Percentiles rank a stretch among this genome's conserved stretches.
Evolutionary conservation across 2,888 invertebrate genomes (phyloP).

Genomic region (Minunthozetes semirufus): DNA sequence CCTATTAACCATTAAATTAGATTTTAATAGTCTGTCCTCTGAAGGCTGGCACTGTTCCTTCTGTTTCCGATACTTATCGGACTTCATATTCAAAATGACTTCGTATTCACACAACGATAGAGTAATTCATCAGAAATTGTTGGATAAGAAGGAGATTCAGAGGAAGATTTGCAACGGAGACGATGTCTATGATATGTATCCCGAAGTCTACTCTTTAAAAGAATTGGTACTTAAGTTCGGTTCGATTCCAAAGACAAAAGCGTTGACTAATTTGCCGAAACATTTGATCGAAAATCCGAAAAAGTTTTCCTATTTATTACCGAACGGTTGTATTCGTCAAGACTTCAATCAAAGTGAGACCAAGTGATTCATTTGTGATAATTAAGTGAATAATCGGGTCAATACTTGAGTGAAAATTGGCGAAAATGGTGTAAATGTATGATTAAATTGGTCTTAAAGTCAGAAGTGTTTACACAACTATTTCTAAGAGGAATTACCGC

Average conservation of each 20-base stretch:
- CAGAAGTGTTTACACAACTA: no score
- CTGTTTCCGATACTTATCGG: slow-evolving; percentile 28
- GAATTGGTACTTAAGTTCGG: slow-evolving; percentile 21
- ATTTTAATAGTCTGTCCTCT: not conserved
- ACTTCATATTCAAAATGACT: slow-evolving; percentile 36
- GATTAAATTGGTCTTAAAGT: no score
- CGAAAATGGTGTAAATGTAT: no score
- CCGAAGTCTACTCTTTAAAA: slow-evolving; percentile 30
- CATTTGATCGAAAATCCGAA: slow-evolving; percentile 21
- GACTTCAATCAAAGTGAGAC: not conserved
- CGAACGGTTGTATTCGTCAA: slow-evolving; percentile 17
- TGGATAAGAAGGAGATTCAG: slow-evolving; percentile 30
- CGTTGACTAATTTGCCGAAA: slow-evolving; percentile 30
- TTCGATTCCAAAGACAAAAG: slow-evolving; percentile 21
- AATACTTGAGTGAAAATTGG: not conserved
- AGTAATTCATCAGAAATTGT: not conserved
- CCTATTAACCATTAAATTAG: not conserved
- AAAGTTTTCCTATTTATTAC: slow-evolving; percentile 13
- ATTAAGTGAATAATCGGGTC: no score
- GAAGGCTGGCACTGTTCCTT: slow-evolving; percentile 33
- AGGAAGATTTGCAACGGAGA: slow-evolving; percentile 29
- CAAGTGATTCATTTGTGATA: no score
- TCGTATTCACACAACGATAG: slow-evolving; percentile 36
- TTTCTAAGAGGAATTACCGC: no score
- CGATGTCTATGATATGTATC: slow-evolving; percentile 35